Evolutionary conservation across 2,113 vertebrate genomes (phyloP).

Genomic region (Bostrychus sinensis): DNA sequence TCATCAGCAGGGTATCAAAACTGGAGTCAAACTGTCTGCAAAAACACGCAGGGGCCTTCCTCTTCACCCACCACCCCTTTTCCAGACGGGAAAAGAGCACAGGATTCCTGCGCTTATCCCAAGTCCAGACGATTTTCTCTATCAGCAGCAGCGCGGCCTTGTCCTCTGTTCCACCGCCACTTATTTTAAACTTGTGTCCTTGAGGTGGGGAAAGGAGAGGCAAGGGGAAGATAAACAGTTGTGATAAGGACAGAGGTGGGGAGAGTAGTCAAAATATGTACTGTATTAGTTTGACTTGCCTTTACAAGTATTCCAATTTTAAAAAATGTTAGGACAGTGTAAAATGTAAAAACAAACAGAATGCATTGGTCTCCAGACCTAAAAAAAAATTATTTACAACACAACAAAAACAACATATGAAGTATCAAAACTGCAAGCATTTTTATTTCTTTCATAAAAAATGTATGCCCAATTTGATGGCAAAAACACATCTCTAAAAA

Average conservation of each 20-base stretch:
- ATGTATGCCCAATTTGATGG: too few relatives aligned
- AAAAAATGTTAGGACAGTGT: too few relatives aligned
- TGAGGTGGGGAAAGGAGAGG: conserved; percentile 21
- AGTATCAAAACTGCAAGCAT: too few relatives aligned
- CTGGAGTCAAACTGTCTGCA: conserved; percentile 63
- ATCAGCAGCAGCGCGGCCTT: conserved; percentile 23
- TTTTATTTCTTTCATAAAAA: too few relatives aligned
- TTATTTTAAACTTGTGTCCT: conserved; percentile 42
- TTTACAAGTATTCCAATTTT: too few relatives aligned
- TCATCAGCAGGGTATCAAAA: conserved; percentile 26
- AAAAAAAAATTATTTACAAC: too few relatives aligned
- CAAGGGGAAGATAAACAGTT: conserved; percentile 15
- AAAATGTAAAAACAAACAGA: too few relatives aligned
- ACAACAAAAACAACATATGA: too few relatives aligned
- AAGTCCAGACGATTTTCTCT: conserved; percentile 8
- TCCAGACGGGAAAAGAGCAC: conserved; percentile 12
- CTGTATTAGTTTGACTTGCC: too few relatives aligned
- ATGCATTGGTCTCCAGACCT: too few relatives aligned
- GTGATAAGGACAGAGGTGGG: conserved; percentile 7
- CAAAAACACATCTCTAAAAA: too few relatives aligned
- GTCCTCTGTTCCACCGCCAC: conserved; percentile 14
- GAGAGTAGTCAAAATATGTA: not conserved
- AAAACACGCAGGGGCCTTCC: conserved; percentile 49
- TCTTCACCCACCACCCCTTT: conserved; percentile 21
- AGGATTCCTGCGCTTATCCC: conserved; percentile 34